Evolutionary conservation across 2,113 vertebrate genomes (phyloP).

Genomic region (Pithys albifrons): DNA sequence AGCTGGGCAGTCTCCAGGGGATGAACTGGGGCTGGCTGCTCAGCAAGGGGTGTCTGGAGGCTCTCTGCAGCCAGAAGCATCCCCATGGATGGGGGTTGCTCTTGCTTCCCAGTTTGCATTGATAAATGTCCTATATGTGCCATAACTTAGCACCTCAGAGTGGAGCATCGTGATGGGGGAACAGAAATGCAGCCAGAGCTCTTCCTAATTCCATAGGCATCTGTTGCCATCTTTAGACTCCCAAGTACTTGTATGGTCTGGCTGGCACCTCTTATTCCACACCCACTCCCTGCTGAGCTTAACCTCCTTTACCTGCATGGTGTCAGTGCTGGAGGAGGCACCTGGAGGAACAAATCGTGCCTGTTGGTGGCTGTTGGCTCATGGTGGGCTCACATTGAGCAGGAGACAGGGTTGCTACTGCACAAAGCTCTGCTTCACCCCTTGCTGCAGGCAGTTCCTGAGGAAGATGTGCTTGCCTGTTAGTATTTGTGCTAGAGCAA

Average conservation of each 20-base stretch:
- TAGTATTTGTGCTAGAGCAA: neutral
- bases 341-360: fast-evolving
- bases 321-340: neutral
- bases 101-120: neutral
- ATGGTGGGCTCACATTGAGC: fast-evolving
- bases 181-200: neutral
- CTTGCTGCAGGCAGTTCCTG: neutral
- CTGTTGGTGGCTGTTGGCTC: neutral
- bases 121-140: neutral
- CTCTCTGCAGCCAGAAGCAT: neutral
- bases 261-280: neutral
- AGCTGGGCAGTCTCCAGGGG: neutral
- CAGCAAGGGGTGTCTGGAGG: neutral
- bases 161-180: neutral
- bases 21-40: neutral
- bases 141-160: neutral
- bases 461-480: neutral
- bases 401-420: neutral
- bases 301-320: neutral
- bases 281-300: neutral
- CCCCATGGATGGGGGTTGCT: neutral
- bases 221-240: neutral
- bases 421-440: neutral
- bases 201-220: neutral
- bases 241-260: neutral